Evolutionary conservation across 1,140 invertebrate genomes (phyloP), one percentile per base, ranked within the genome.

Genomic region (Drosophila kikkawai): DNA sequence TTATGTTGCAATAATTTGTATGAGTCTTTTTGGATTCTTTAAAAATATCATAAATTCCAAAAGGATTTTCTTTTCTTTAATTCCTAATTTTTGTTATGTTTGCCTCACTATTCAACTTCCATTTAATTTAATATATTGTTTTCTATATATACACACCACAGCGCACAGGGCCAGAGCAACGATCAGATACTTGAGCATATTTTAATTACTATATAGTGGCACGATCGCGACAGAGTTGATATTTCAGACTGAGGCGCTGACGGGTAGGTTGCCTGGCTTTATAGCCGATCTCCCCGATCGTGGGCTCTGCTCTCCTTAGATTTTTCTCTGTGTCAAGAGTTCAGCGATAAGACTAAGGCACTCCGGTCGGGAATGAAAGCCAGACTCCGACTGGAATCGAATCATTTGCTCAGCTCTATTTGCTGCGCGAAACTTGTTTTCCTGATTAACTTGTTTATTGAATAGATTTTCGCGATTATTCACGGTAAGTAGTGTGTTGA

Each of bases 161-260:
- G 90, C 66, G 57, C 76, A 77, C 42, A 91, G 58, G 41, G 88
- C 84, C 68, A 91, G 70, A 42, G 68, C 53, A 15, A 82, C 84
- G 50, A 91, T 71, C 32, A 90, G 53, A 69, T 58, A 82, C 74
- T 91, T 91, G 45, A 88, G 65, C 82, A 90, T 91, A 8, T 69
- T 75, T 12, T 48, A 48, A 61, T 45, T 45, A 51, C 37, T 65
- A 42, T 58, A 32, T 57, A 48, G 39, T 37, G 50, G 4, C 17
- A 78, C 71, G 71, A 80, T 47, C 66, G 36, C 61, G 76, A 36
- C 41, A 34, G 32, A 80, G 61, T 47, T 50, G 26, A 57, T 53
- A 13, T 59, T 47, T 42, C 42, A 36, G 56, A 84, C 82, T 84
- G 68, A 78, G n/a, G 6, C 15, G 32, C 60, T 45, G 56, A 39